Conservation (phyloP, 2,113 vertebrate species). For the Pluvialis apricaria region DNA sequence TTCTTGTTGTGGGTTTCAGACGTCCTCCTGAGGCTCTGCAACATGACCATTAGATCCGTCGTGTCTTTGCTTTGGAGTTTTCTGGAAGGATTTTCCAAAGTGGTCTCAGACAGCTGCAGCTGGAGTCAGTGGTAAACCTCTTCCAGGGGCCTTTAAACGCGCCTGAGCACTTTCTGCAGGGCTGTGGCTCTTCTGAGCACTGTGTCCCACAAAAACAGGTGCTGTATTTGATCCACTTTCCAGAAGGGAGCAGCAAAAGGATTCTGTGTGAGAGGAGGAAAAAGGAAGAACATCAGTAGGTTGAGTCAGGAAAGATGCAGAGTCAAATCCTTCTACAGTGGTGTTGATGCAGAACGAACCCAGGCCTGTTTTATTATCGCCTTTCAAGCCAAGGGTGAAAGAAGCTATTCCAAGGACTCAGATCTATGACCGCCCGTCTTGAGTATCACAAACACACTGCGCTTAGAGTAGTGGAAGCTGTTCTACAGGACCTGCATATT, state of each 20-base stretch:
- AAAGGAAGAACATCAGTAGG: not conserved
- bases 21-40: not conserved
- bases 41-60: not conserved
- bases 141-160: not conserved
- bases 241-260: constrained; percentile 48
- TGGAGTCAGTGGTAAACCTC: not conserved
- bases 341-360: not conserved
- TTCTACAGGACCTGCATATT: not conserved
- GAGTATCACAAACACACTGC: not conserved
- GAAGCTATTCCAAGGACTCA: not conserved
- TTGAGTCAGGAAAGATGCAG: not conserved
- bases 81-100: not conserved
- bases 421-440: not conserved
- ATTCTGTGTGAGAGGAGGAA: not conserved
- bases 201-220: not conserved
- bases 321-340: not conserved
- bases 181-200: not conserved
- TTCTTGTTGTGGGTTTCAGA: not conserved
- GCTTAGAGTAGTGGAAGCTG: not conserved
- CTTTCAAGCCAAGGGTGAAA: not conserved
- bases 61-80: not conserved
- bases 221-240: constrained; percentile 14
- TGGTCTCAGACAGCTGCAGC: not conserved
- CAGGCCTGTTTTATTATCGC: not conserved
- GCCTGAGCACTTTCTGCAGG: not conserved